These are phyloP conservation scores for Emydura subglobosa DNA, from an alignment of 2,113 vertebrate species.

Conservation along the genomic window DNA sequence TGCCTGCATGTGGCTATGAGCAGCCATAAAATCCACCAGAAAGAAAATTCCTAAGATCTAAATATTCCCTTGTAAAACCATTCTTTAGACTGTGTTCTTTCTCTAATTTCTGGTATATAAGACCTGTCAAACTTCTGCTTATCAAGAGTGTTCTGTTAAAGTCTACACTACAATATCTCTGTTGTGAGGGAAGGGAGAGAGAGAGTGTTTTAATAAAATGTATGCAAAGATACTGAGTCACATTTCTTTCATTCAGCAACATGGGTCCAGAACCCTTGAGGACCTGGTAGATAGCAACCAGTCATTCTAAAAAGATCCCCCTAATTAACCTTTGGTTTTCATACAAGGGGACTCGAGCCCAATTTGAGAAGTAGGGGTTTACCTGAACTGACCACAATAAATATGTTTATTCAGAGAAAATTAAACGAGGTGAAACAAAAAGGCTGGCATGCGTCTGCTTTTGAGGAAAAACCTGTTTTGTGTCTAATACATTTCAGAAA, in stretches of 20 bases:
- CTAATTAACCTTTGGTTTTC: constrained; percentile 22
- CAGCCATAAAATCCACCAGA: rapidly evolving
- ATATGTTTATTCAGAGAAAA: constrained; percentile 71
- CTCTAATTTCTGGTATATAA: not conserved
- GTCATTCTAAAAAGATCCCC: constrained; percentile 23
- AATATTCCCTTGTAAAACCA: not conserved
- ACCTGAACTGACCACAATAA: constrained; percentile 55
- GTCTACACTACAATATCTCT: not conserved
- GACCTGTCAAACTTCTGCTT: not conserved
- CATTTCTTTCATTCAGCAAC: constrained; percentile 28
- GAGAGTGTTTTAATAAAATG: constrained; percentile 20
- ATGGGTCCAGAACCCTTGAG: constrained; percentile 32
- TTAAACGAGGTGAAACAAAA: constrained; percentile 57
- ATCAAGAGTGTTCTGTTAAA: not conserved
- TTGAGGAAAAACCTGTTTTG: constrained; percentile 65
- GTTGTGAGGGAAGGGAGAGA: not conserved
- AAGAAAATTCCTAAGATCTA: not conserved
- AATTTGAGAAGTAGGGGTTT: constrained; percentile 32
- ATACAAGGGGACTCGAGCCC: not conserved
- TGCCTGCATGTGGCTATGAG: not conserved
- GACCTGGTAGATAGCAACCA: constrained; percentile 9
- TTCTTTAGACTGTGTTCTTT: not conserved
- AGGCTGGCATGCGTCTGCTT: constrained; percentile 58
- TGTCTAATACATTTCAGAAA: constrained; percentile 58
- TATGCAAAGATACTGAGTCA: constrained; percentile 18